phyloP scores from a whole-genome alignment of 1,140 invertebrate genomes.

The Anadara kagoshimensis region DNA sequence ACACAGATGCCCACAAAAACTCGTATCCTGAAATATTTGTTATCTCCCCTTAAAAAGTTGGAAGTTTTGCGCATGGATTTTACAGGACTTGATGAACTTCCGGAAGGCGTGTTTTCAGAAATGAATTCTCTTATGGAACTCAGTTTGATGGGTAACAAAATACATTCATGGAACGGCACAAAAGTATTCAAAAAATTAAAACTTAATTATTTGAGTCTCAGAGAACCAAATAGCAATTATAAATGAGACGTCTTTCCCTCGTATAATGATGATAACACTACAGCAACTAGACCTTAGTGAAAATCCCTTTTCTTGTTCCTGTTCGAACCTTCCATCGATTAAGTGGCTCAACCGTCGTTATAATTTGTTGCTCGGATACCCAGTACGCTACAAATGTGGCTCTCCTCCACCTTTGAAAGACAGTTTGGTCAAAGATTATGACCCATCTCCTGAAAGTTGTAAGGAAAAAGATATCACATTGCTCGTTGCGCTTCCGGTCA shows the following conservation, averaged over 20 bases:
- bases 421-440: not conserved
- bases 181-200: too few relatives aligned
- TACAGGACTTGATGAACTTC: too few relatives aligned
- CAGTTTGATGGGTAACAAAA: too few relatives aligned
- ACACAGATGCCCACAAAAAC: too few relatives aligned
- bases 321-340: constrained; percentile 19
- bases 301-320: constrained; percentile 28
- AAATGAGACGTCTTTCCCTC: constrained; percentile 4
- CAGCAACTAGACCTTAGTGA: not conserved
- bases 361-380: not conserved
- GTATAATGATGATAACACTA: not conserved
- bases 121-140: too few relatives aligned
- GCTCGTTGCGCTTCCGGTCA: not conserved
- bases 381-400: constrained; percentile 5
- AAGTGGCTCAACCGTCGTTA: not conserved
- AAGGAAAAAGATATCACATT: not conserved
- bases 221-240: constrained; percentile 1
- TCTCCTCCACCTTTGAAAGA: not conserved
- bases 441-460: not conserved
- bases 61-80: too few relatives aligned
- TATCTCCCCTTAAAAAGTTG: too few relatives aligned
- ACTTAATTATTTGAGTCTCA: not conserved
- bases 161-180: too few relatives aligned
- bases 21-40: too few relatives aligned
- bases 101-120: too few relatives aligned